These are phyloP conservation scores for Glaucopsyche alexis DNA, from an alignment of 2,888 invertebrate genomes.

Conservation along the genomic window DNA sequence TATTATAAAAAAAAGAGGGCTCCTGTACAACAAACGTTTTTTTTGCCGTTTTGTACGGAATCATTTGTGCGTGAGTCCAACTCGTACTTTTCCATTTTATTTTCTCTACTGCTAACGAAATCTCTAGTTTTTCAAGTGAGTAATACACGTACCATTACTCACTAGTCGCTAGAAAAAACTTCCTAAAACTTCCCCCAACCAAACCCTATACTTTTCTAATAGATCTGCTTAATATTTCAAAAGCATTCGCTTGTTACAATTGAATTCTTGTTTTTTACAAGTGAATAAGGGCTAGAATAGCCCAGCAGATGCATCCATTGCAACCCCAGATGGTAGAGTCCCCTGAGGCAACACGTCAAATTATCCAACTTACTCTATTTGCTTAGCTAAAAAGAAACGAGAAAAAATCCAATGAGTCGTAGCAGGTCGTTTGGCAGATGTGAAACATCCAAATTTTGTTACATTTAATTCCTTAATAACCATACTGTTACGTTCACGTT, in stretches of 20 bases:
- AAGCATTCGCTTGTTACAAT: conserved; percentile 52
- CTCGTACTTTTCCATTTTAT: too few relatives aligned
- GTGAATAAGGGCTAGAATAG: background rate
- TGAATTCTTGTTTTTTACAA: conserved; percentile 46
- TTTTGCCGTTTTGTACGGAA: too few relatives aligned
- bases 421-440: background rate
- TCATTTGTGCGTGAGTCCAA: too few relatives aligned
- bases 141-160: background rate
- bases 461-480: background rate
- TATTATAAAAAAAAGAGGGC: too few relatives aligned
- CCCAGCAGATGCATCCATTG: conserved; percentile 38
- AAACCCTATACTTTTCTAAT: conserved; percentile 25
- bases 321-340: conserved; percentile 57
- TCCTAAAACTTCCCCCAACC: background rate
- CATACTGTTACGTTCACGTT: background rate
- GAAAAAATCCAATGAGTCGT: conserved; percentile 8
- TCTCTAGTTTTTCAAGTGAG: background rate
- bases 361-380: conserved; percentile 71
- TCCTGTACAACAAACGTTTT: too few relatives aligned
- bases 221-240: conserved; percentile 54
- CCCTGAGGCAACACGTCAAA: conserved; percentile 57
- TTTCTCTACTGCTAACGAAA: background rate
- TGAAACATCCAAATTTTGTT: background rate
- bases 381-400: conserved; percentile 55
- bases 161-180: background rate